Conservation (phyloP, 2,888 invertebrate species). For the Nemotelus pantherinus region DNA sequence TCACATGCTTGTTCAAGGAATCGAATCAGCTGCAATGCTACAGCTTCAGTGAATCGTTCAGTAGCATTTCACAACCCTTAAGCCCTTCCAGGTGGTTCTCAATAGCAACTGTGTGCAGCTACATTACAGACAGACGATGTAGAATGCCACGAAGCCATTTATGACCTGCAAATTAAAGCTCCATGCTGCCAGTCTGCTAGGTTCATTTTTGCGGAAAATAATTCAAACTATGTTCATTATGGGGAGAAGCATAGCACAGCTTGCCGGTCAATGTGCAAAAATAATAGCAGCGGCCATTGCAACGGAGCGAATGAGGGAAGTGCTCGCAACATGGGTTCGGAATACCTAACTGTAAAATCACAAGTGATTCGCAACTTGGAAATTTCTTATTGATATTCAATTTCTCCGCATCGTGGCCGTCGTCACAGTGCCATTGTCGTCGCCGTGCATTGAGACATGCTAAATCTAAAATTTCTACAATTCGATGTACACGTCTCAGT, state of each 20-base stretch:
- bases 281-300: too few relatives aligned
- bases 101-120: too few relatives aligned
- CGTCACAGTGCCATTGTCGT: too few relatives aligned
- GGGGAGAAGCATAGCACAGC: not conserved
- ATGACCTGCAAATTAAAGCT: slow-evolving; percentile 23
- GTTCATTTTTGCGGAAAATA: not conserved
- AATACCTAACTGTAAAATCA: slow-evolving; percentile 44
- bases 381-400: slow-evolving; percentile 32
- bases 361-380: slow-evolving; percentile 39
- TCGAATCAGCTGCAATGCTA: slow-evolving; percentile 4
- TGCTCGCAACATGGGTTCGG: not conserved
- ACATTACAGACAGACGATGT: not conserved
- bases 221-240: not conserved
- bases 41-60: not conserved
- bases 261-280: too few relatives aligned
- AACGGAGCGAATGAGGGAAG: not conserved
- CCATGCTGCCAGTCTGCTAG: not conserved
- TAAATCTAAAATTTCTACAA: not conserved
- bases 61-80: slow-evolving; percentile 12
- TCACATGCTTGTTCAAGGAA: not conserved
- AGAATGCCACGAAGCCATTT: slow-evolving; percentile 31
- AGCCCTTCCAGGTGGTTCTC: not conserved
- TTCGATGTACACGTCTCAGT: too few relatives aligned
- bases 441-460: not conserved
- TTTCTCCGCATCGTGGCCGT: not conserved